Conservation (phyloP, 2,888 invertebrate genomes). For the Melinaea marsaeus region DNA sequence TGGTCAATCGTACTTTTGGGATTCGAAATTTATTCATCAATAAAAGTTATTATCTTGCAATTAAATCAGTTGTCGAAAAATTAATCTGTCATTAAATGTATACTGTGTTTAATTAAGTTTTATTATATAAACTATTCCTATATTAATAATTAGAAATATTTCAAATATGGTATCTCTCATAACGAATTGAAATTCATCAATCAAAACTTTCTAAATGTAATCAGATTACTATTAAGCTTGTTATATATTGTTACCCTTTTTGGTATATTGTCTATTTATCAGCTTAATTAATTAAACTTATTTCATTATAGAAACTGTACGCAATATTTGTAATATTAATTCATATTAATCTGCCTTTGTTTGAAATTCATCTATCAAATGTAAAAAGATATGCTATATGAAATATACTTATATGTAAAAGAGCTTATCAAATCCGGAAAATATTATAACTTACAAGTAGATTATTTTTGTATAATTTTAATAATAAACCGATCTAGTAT, state of each 20-base stretch:
- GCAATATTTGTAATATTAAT: neutral
- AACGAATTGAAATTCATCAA: no score
- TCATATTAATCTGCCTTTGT: neutral
- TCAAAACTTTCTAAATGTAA: no score
- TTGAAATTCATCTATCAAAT: neutral
- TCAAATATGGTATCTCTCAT: no score
- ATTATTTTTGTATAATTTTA: no score
- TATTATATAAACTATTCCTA: no score
- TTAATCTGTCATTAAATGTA: neutral
- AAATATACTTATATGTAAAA: no score
- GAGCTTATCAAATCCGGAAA: no score
- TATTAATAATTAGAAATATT: no score
- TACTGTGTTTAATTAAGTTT: neutral
- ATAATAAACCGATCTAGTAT: no score
- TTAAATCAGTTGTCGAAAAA: neutral
- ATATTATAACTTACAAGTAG: no score
- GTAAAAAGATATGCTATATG: no score
- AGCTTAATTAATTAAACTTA: neutral
- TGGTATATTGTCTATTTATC: neutral
- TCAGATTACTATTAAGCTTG: constrained; percentile 7
- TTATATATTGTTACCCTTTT: neutral
- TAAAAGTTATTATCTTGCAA: constrained; percentile 40
- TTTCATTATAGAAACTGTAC: neutral
- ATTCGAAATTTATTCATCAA: constrained; percentile 42
- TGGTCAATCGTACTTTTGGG: constrained; percentile 61